Evolutionary conservation across 1,140 invertebrate species (phyloP).

Genomic region (Bombus turneri): DNA sequence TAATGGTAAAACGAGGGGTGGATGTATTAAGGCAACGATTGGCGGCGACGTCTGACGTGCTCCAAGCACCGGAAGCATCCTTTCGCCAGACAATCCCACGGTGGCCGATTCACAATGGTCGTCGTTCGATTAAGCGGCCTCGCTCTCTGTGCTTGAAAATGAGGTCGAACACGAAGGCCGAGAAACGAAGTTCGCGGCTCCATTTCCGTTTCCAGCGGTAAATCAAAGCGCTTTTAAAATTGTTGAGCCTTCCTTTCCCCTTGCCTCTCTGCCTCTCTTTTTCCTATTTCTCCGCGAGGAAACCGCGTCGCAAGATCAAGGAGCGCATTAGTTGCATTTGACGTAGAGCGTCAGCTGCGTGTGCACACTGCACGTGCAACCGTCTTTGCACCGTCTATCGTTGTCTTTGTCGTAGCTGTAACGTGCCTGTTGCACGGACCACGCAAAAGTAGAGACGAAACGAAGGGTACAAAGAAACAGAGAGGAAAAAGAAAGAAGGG

Average conservation of each 20-base stretch:
- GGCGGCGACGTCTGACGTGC: constrained; percentile 53
- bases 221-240: constrained; percentile 68
- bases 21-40: constrained; percentile 46
- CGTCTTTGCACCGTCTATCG: constrained; percentile 29
- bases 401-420: constrained; percentile 42
- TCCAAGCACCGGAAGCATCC: constrained; percentile 49
- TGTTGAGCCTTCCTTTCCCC: not conserved
- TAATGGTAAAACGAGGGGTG: constrained; percentile 40
- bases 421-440: constrained; percentile 21
- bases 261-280: not conserved
- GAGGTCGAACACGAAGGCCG: constrained; percentile 40
- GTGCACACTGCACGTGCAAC: constrained; percentile 64
- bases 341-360: constrained; percentile 78
- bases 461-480: not conserved
- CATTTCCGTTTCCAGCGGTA: constrained; percentile 65
- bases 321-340: constrained; percentile 79
- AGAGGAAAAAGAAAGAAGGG: not conserved
- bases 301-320: constrained; percentile 72
- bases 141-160: constrained; percentile 27
- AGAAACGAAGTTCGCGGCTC: constrained; percentile 32
- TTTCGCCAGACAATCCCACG: constrained; percentile 47
- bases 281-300: not conserved
- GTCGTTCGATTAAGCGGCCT: constrained; percentile 24
- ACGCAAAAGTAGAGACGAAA: constrained; percentile 42
- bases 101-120: constrained; percentile 44